Base-by-base conservation (phyloP, 2,888 invertebrate genomes). In the Machimus rusticus region DNA sequence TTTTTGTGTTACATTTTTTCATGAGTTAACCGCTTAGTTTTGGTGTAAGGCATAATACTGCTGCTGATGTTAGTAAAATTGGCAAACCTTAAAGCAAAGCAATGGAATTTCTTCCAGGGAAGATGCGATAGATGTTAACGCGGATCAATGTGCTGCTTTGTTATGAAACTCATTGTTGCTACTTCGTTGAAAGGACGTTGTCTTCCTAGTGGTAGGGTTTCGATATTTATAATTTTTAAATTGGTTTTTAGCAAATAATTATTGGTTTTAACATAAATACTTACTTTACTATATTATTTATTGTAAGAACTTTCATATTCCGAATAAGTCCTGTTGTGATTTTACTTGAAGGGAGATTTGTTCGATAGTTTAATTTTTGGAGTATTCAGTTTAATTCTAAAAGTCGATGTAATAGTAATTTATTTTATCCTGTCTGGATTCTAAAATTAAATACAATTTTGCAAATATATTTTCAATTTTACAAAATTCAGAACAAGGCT, bases 11-110 rank as follows among this genome's bases (percentile, higher is more conserved):
- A 76, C 5, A 9, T 88, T n/a, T 76, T 88, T 57, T 51, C 57
- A 57, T 14, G 51, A 87, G 66, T 66, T 66, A 14, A 23, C 14
- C 12, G 66, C 66, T 66, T 66, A 66, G 66, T 51, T 57, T 46
- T 55, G 46, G 84, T 86, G 74, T 86, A 77, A 74, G 74, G 31
- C 34, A 82, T 34, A 85, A 19, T 19, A 66, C 23, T 66, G 23
- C 66, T 66, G 66, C 66, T 66, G 66, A 28, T 66, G 23, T 66
- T 66, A 8, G 28, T 43, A 19, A 86, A 86, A 86, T 86, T 86
- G 86, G 86, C 86, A 86, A 86, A 86, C 86, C 4, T 77, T 86
- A 86, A 86, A 86, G n/a, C 3, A 39, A 66, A 84, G 37, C 39
- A 37, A 66, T 46, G 46, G 79, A 28, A 39, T 76, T 76, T 57